Evolutionary conservation across 2,113 vertebrate species (phyloP).

Genomic region (Xiphophorus couchianus): DNA sequence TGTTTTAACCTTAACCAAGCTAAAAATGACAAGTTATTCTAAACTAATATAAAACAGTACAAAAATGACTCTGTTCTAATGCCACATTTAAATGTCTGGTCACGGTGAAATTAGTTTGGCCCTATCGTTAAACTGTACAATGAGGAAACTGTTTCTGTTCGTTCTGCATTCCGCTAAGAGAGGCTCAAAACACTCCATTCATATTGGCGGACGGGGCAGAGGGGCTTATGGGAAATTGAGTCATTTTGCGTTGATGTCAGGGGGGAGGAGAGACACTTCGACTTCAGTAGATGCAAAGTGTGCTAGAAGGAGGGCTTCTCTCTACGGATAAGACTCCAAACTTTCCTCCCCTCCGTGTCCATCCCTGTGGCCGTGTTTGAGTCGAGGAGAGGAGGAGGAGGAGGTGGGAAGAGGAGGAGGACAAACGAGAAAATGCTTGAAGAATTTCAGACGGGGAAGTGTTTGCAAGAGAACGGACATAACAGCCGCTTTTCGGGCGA

Average conservation of each 20-base stretch:
- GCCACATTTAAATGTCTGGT: no score
- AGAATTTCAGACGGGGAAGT: constrained; percentile 52
- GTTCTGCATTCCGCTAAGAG: background rate
- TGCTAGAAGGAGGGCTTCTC: constrained; percentile 47
- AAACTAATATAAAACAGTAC: background rate
- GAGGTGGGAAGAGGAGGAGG: background rate
- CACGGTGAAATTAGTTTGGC: no score
- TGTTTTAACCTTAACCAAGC: no score
- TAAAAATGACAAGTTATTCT: background rate
- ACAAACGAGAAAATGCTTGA: constrained; percentile 60
- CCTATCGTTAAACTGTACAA: background rate
- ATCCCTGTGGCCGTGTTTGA: background rate
- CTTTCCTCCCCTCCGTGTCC: constrained; percentile 3
- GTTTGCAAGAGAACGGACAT: constrained; percentile 55
- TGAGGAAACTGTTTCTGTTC: background rate
- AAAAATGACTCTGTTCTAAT: no score
- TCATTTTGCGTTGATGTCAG: constrained; percentile 60
- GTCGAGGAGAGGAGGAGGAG: background rate
- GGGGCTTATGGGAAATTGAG: constrained; percentile 78
- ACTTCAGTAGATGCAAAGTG: constrained; percentile 41
- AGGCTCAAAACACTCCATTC: background rate
- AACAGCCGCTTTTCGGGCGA: constrained; percentile 65
- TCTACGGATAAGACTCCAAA: background rate
- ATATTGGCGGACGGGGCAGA: constrained; percentile 9
- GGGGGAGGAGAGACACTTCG: constrained; percentile 55